These are phyloP conservation scores for Prietella phreatophila DNA, from an alignment of 2,113 vertebrate genomes.

Conservation along the genomic window DNA sequence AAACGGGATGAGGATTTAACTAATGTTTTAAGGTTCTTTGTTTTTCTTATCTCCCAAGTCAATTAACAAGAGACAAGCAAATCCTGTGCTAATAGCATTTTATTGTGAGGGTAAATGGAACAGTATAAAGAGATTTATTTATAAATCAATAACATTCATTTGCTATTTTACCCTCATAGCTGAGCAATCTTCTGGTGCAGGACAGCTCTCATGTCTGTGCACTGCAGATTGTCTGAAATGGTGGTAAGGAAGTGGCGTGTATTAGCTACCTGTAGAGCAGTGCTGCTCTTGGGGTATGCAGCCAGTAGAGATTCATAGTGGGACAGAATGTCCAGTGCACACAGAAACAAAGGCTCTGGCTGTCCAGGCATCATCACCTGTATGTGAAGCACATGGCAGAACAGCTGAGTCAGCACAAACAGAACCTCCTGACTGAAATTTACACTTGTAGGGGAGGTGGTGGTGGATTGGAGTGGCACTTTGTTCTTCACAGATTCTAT, in stretches of 20 bases:
- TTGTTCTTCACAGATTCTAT: slow-evolving; percentile 69
- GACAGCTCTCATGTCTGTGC: slow-evolving; percentile 76
- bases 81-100: slow-evolving; percentile 6
- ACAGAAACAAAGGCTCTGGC: slow-evolving; percentile 77
- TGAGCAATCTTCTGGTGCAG: slow-evolving; percentile 90
- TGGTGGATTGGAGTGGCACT: slow-evolving; percentile 26
- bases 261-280: slow-evolving; percentile 77
- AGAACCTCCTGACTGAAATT: slow-evolving; percentile 74
- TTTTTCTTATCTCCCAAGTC: background rate
- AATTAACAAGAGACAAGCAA: background rate
- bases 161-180: slow-evolving; percentile 65
- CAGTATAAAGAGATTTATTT: background rate
- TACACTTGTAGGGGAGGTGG: background rate
- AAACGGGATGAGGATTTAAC: background rate
- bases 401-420: slow-evolving; percentile 88
- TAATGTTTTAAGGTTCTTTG: background rate
- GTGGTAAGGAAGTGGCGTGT: slow-evolving; percentile 84
- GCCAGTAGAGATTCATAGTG: slow-evolving; percentile 77
- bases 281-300: slow-evolving; percentile 69
- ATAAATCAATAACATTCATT: background rate
- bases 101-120: slow-evolving; percentile 8
- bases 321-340: slow-evolving; percentile 84
- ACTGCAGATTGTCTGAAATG: slow-evolving; percentile 76
- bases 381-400: slow-evolving; percentile 89
- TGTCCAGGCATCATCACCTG: slow-evolving; percentile 87